Percentiles rank a stretch among this genome's conserved stretches.
Conservation (phyloP, 2,797 vertebrate genomes). For the Tragelaphus eurycerus region DNA sequence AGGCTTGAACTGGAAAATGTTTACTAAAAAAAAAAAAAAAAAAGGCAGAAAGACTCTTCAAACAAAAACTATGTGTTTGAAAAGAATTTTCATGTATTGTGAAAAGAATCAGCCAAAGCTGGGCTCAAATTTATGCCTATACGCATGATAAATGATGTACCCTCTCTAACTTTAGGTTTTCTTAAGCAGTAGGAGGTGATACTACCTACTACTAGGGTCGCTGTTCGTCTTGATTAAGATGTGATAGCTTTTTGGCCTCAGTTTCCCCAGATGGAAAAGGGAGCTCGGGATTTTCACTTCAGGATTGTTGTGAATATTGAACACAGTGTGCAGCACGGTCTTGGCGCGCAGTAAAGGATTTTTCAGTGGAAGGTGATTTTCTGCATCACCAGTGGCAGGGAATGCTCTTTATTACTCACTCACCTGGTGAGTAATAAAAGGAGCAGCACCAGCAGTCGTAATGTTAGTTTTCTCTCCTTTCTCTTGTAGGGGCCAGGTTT, state of each 20-base stretch:
- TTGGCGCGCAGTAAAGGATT: neutral
- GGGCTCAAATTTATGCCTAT: neutral
- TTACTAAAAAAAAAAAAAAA: neutral
- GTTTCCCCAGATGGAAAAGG: neutral
- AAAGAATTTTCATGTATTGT: neutral
- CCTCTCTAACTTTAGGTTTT: neutral
- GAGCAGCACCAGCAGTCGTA: accelerated
- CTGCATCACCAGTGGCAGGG: neutral
- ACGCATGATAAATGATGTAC: neutral
- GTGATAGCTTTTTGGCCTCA: neutral
- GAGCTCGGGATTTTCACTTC: neutral
- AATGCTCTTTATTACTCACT: too few relatives aligned
- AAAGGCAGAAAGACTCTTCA: neutral
- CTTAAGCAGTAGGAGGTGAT: neutral
- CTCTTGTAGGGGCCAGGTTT: neutral
- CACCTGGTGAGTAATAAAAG: too few relatives aligned
- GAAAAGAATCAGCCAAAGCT: neutral
- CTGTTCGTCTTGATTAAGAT: neutral
- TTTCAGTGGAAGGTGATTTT: neutral
- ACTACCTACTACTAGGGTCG: neutral
- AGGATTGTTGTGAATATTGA: neutral
- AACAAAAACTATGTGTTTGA: neutral
- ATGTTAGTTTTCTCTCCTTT: neutral
- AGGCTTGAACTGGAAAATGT: slow-evolving; percentile 24
- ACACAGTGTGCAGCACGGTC: neutral